Evolutionary conservation across 2,888 invertebrate species (phyloP).

Genomic region (Meloe dianella): DNA sequence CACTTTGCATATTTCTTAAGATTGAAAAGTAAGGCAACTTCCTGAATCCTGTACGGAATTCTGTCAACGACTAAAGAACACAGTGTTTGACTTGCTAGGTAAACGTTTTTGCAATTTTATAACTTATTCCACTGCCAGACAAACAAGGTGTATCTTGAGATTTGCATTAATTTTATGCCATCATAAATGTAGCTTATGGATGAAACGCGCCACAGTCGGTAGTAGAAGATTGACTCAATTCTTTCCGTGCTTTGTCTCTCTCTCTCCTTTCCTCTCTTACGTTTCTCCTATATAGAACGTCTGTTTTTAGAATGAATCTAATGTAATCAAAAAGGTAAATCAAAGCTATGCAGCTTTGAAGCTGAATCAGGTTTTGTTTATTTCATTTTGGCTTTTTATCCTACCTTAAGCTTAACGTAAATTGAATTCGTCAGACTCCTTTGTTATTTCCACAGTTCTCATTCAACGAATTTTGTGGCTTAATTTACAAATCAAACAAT

Average conservation of each 20-base stretch:
- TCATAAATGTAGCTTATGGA: slow-evolving; percentile 57
- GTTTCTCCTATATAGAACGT: slow-evolving; percentile 30
- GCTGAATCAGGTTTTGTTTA: slow-evolving; percentile 53
- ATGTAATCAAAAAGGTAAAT: slow-evolving; percentile 57
- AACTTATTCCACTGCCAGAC: slow-evolving; percentile 54
- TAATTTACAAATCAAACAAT: slow-evolving; percentile 38
- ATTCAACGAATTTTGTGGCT: slow-evolving; percentile 47
- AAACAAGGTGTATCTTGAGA: slow-evolving; percentile 59
- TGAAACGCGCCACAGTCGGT: slow-evolving; percentile 15
- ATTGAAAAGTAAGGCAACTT: slow-evolving; percentile 35
- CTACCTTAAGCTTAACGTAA: slow-evolving; percentile 52
- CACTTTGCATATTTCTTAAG: slow-evolving; percentile 56
- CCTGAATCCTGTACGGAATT: background rate
- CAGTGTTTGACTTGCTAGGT: slow-evolving; percentile 54
- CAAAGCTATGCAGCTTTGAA: slow-evolving; percentile 53
- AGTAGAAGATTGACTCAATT: slow-evolving; percentile 36
- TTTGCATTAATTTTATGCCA: slow-evolving; percentile 61
- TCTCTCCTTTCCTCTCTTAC: slow-evolving; percentile 13
- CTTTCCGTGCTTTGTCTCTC: slow-evolving; percentile 1
- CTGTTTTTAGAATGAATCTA: slow-evolving; percentile 41
- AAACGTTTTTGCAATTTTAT: slow-evolving; percentile 55
- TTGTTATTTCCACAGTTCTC: slow-evolving; percentile 47
- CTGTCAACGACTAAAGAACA: slow-evolving; percentile 9
- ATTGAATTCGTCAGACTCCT: slow-evolving; percentile 55
- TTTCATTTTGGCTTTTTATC: slow-evolving; percentile 52